phyloP scores from a whole-genome alignment of 2,113 vertebrate genomes.

The Mystacornis crossleyi region DNA sequence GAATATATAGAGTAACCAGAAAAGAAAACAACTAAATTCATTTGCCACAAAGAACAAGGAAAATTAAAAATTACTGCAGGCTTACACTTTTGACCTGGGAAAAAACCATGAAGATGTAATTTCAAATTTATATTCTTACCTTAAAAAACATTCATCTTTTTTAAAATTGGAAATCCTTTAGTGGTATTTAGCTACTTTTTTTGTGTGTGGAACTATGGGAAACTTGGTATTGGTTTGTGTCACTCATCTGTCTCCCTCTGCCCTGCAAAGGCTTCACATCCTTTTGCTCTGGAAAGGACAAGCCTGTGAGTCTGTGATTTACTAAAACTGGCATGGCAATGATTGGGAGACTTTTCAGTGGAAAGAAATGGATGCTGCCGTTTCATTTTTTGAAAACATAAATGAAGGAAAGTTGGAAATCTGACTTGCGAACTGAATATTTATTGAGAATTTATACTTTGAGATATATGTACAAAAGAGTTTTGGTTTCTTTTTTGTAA shows the following conservation, averaged over 20 bases:
- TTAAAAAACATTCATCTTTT: background rate
- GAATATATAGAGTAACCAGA: background rate
- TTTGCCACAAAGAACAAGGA: background rate
- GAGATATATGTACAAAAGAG: fast-evolving
- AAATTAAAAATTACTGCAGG: background rate
- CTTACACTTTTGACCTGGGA: background rate
- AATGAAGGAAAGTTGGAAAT: background rate
- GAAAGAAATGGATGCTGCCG: background rate
- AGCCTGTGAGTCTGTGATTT: background rate
- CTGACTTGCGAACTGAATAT: background rate
- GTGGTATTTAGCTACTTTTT: background rate
- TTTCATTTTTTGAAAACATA: background rate
- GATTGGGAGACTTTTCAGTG: background rate
- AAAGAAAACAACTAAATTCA: background rate
- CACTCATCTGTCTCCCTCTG: fast-evolving
- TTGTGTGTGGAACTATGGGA: background rate
- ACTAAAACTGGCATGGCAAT: background rate
- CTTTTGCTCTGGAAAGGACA: background rate
- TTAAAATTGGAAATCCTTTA: background rate
- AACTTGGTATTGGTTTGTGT: background rate
- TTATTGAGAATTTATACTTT: background rate
- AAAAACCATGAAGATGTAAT: fast-evolving
- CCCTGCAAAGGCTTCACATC: background rate
- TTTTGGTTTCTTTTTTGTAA: background rate
- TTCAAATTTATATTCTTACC: background rate